Conservation (phyloP, 2,888 invertebrate species). For the Himalopsyche kuldschensis region DNA sequence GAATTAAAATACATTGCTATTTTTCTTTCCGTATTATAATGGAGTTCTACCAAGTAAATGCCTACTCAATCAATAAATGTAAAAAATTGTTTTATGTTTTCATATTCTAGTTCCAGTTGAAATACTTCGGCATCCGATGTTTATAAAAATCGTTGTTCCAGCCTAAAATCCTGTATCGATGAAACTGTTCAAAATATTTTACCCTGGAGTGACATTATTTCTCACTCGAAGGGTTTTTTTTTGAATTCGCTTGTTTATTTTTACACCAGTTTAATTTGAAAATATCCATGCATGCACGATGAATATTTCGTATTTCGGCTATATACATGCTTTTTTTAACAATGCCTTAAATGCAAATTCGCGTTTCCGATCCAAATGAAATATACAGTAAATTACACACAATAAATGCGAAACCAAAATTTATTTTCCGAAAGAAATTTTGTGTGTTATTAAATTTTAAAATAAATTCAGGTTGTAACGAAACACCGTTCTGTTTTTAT, state of each 20-base stretch:
- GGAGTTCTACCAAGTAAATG: no score
- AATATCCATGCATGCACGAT: background rate
- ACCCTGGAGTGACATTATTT: background rate
- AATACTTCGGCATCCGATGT: background rate
- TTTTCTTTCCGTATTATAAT: no score
- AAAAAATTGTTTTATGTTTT: background rate
- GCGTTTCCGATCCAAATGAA: background rate
- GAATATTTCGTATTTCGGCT: background rate
- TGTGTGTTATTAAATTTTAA: no score
- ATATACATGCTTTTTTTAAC: background rate
- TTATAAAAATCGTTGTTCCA: background rate
- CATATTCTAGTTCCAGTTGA: background rate
- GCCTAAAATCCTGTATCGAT: background rate
- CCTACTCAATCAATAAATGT: no score
- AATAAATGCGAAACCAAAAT: background rate
- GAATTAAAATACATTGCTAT: no score
- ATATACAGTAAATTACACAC: background rate
- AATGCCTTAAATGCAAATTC: background rate
- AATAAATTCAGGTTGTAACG: no score
- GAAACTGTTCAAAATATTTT: background rate
- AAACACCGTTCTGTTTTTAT: no score
- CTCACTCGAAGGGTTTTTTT: background rate
- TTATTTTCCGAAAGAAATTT: no score
- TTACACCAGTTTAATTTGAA: background rate
- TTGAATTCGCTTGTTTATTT: background rate